Conservation (phyloP, 2,797 vertebrate genomes). For the Coilia nasus region DNA sequence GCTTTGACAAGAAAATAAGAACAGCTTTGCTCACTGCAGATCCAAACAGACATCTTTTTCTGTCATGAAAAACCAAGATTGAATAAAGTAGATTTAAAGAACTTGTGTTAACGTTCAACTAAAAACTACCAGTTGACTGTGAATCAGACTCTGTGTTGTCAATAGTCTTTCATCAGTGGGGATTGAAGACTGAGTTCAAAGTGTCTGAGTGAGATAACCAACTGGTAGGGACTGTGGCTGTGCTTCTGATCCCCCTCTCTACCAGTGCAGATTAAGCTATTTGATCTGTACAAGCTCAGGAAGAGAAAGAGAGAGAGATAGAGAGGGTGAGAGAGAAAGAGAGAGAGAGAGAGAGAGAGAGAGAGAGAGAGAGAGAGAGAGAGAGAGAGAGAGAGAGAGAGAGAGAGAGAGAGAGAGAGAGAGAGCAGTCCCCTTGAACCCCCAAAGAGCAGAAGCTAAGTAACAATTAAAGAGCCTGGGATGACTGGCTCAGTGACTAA, state of each 20-base stretch:
- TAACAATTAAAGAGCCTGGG: slow-evolving; percentile 49
- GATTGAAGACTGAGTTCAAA: not conserved
- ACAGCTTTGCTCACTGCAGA: not conserved
- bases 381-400: no score
- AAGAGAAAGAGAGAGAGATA: not conserved
- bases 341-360: not conserved
- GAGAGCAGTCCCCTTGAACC: slow-evolving; percentile 41
- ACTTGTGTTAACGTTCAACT: slow-evolving; percentile 9
- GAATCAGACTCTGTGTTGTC: not conserved
- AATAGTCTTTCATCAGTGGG: slow-evolving; percentile 6
- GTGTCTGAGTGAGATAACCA: not conserved
- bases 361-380: slow-evolving; percentile 22
- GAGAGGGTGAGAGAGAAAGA: slow-evolving; percentile 25
- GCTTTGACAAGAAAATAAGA: slow-evolving; percentile 23
- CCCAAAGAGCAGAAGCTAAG: slow-evolving; percentile 45
- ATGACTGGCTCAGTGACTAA: slow-evolving; percentile 46
- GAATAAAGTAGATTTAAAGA: not conserved
- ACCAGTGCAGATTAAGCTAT: not conserved
- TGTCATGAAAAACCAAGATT: not conserved
- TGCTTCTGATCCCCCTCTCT: not conserved
- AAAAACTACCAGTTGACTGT: not conserved
- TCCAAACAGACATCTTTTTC: not conserved
- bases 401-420: slow-evolving; percentile 22
- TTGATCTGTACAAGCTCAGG: not conserved
- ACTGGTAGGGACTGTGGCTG: not conserved